Conservation (phyloP, 2,113 vertebrate species). For the Lepus europaeus region DNA sequence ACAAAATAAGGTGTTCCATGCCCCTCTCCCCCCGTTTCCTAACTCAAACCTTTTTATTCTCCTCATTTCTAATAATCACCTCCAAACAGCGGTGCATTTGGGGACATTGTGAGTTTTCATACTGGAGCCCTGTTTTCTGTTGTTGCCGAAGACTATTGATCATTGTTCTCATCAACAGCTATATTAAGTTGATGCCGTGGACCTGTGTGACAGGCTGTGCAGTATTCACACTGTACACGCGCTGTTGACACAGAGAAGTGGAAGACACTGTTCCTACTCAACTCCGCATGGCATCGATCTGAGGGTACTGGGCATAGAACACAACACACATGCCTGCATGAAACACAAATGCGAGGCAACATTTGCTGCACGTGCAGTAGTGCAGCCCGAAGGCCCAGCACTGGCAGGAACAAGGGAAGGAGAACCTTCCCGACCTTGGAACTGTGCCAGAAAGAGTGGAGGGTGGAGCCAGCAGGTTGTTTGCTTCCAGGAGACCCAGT, state of each 20-base stretch:
- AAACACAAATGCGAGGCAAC: too few relatives aligned
- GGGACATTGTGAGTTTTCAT: conserved; percentile 41
- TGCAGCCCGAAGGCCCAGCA: neutral
- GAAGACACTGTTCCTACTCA: neutral
- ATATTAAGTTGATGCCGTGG: neutral
- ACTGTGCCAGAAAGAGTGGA: too few relatives aligned
- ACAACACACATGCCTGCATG: too few relatives aligned
- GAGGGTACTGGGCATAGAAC: neutral
- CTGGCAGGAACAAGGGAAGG: neutral
- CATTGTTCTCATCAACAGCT: neutral
- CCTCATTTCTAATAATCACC: neutral
- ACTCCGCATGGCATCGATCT: neutral
- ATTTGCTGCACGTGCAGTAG: neutral
- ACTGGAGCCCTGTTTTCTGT: neutral
- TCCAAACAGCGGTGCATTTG: neutral
- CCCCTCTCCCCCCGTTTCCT: neutral
- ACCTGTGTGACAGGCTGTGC: neutral
- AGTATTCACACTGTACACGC: neutral
- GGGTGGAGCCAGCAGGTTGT: neutral
- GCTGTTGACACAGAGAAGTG: neutral
- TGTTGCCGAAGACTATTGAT: neutral
- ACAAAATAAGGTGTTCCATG: neutral
- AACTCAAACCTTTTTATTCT: neutral
- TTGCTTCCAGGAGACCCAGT: accelerated
- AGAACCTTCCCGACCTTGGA: neutral